A percentile compares a stretch with the other conserved stretches of the same genome.
Evolutionary conservation across 2,797 vertebrate genomes (phyloP).

Genomic region (Syncerus caffer): DNA sequence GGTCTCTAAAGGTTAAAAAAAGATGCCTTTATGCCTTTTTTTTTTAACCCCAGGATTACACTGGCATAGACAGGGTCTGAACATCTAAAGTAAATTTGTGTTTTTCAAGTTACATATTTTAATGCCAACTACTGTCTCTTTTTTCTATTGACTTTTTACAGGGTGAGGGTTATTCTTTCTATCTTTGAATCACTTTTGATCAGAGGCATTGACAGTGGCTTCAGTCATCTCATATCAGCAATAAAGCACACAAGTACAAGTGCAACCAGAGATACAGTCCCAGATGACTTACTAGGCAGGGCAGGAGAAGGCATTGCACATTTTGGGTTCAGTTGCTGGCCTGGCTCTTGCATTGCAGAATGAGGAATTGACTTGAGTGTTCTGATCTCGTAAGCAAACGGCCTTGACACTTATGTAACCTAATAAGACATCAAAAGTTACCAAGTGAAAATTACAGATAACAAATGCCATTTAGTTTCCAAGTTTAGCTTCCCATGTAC

Average conservation of each 20-base stretch:
- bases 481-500: not conserved
- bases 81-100: not conserved
- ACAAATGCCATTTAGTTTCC: not conserved
- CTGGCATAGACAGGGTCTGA: not conserved
- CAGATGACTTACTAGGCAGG: slow-evolving; percentile 91
- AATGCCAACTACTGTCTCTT: not conserved
- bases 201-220: not conserved
- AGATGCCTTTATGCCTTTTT: not conserved
- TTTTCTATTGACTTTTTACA: not conserved
- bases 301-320: slow-evolving; percentile 94
- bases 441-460: not conserved
- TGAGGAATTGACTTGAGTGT: slow-evolving; percentile 90
- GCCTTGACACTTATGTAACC: slow-evolving; percentile 92
- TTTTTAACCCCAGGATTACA: not conserved
- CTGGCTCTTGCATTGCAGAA: slow-evolving; percentile 88
- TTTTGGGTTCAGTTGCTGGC: slow-evolving; percentile 88
- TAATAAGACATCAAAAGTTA: slow-evolving; percentile 71
- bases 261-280: not conserved
- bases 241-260: not conserved
- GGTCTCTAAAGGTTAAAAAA: not conserved
- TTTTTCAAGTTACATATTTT: not conserved
- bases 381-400: slow-evolving; percentile 93
- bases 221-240: not conserved
- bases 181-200: not conserved
- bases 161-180: not conserved